Base-by-base conservation (phyloP, 2,888 invertebrate species). In the Bellardia pandia region DNA sequence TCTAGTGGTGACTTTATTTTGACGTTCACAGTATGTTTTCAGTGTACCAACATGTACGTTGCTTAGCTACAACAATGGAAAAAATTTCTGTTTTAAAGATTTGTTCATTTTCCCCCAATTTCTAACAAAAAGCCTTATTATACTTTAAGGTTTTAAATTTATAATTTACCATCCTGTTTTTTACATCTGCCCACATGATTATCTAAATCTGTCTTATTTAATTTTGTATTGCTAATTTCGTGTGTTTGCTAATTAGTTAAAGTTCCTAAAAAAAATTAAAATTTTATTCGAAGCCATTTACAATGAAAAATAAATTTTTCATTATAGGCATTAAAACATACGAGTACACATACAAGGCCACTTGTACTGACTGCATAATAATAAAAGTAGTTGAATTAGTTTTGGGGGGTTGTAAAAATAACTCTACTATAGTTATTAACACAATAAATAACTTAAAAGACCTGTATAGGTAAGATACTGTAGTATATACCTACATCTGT, bases 381-480 rank as follows among this genome's bases (percentile, higher is more conserved):
- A 23, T 51, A 42, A 64, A 72, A 72, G 11, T 64, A 64, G 51
- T 72, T 62, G 42, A 80, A 80, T 80, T 72, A 71, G 71, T 80
- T 80, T 45, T 53, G 16, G 62, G 16, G 23, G 33, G 13, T 69
- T 76, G 60, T 69, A 76, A 82, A 83, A 83, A n/a, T 45, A 53
- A 66, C 51, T 84, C 16, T 68, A 51, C 40, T 78, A n/a, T 56
- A 74, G 68, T 76, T 81, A 86, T 80, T 84, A 79, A 48, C 74
- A 85, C 78, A 86, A 72, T 88, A 85, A 86, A 86, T 86, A 68
- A 86, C 80, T 81, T 88, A 78, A 88, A 86, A 89, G 16, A 11
- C 23, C 23, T 23, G 23, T 23, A 23, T 23, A 23, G 23, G 23
- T 37, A 37, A 6, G n/a, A 7, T 33, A 68, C 51, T 51, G 42